Percentiles rank a stretch among this genome's conserved stretches.
Evolutionary conservation across 1,140 invertebrate genomes (phyloP).

Genomic region (Cyphomyrmex costatus): DNA sequence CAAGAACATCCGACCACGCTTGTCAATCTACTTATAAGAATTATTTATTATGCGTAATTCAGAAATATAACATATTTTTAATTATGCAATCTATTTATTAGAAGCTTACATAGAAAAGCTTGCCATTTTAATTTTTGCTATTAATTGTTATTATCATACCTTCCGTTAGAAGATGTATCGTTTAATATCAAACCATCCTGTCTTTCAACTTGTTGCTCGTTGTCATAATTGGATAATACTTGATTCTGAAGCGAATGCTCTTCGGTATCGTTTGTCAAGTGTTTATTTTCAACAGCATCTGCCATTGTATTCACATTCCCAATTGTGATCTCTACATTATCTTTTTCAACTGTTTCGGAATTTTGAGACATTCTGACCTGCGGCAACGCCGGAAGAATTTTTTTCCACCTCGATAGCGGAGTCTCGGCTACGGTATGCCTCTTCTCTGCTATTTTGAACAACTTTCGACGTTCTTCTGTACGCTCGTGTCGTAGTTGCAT

Average conservation of each 20-base stretch:
- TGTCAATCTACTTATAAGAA: slow-evolving; percentile 11
- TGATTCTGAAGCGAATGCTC: not conserved
- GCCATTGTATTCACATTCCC: slow-evolving; percentile 79
- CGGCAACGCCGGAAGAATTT: slow-evolving; percentile 89
- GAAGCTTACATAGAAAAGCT: not conserved
- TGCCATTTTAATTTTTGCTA: not conserved
- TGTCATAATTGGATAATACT: not conserved
- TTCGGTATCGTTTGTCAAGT: not conserved
- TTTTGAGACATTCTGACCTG: not conserved
- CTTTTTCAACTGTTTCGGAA: not conserved
- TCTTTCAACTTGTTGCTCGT: not conserved
- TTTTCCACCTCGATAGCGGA: slow-evolving; percentile 90
- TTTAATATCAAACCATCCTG: not conserved
- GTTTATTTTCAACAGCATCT: slow-evolving; percentile 62
- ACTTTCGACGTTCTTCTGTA: slow-evolving; percentile 96
- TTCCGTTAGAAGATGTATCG: not conserved
- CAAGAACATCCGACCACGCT: slow-evolving; percentile 49
- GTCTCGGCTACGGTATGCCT: slow-evolving; percentile 88
- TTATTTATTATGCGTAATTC: slow-evolving; percentile 2
- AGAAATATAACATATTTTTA: slow-evolving; percentile 21
- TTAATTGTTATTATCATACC: slow-evolving; percentile 17
- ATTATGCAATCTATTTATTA: not conserved
- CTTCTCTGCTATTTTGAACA: slow-evolving; percentile 94
- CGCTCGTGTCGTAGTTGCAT: slow-evolving; percentile 94
- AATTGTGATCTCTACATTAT: not conserved